Evolutionary conservation across 1,140 invertebrate species (phyloP), one percentile per base, ranked within the genome.

Genomic region (Ceratina australensis): DNA sequence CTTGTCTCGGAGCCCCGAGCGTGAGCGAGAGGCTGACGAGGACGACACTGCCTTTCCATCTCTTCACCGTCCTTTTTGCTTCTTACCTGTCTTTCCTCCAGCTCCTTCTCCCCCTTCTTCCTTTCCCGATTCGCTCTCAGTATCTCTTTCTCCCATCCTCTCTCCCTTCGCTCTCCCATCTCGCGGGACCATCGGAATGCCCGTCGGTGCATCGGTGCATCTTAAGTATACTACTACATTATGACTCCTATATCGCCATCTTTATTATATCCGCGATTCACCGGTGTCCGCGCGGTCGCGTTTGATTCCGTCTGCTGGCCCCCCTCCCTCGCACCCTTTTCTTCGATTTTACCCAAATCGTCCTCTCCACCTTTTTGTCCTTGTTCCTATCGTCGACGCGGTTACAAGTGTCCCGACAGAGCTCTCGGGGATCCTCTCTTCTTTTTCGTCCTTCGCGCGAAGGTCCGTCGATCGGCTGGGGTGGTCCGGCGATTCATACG

Each of bases 191-290:
- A 79, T 83, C 85, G 90, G 89, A 91, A 90, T 91, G 89, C 85
- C 85, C 84, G 80, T 78, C 82, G 84, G 82, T 85, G 86, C 80
- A 85, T 78, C 87, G 80, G 82, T 86, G 82, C 84, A 83, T 85
- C 69, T 79, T 85, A 84, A 82, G 82, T 86, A 88, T 88, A 87
- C 87, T 85, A 89, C 87, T 91, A 92, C 87, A 89, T 92, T 91
- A 92, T 90, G 90, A 90, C 88, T 89, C 89, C 79, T 91, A 91
- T 91, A 92, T 92, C 86, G 89, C 86, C 88, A 89, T 92, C 90
- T 92, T 92, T 92, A 92, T 92, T 91, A 91, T 89, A 90, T 90
- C 81, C 87, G 83, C 80, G 79, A 72, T 80, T 67, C 79, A 71
- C 76, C 71, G 80, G 78, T 82, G 78, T 86, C 78, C 75, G 82